phyloP scores from a whole-genome alignment of 2,888 invertebrate species.

The Himalopsyche kuldschensis region DNA sequence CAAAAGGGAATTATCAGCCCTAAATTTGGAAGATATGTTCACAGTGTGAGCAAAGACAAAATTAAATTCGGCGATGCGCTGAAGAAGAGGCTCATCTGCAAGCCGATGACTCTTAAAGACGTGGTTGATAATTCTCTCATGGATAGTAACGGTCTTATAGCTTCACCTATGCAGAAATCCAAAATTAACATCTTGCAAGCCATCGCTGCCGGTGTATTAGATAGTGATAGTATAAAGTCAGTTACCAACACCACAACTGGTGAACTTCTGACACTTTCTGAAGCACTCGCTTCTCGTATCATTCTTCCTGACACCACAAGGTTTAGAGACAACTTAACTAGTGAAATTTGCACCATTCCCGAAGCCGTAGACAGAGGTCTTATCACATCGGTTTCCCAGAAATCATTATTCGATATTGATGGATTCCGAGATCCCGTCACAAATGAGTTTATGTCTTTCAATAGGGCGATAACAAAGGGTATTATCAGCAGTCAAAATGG shows the following conservation, averaged over 20 bases:
- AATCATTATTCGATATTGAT: slow-evolving; percentile 90
- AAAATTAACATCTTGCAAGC: slow-evolving; percentile 83
- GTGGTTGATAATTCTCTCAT: slow-evolving; percentile 78
- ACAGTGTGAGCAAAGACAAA: slow-evolving; percentile 74
- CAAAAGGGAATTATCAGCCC: slow-evolving; percentile 76
- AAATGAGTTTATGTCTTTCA: slow-evolving; percentile 81
- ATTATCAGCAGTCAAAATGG: slow-evolving; percentile 74
- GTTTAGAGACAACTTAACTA: slow-evolving; percentile 74
- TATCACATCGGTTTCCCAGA: slow-evolving; percentile 83
- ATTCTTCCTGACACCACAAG: slow-evolving; percentile 72
- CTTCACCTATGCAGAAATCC: slow-evolving; percentile 77
- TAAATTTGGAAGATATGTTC: slow-evolving; percentile 79
- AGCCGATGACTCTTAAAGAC: slow-evolving; percentile 92
- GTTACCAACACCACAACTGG: slow-evolving; percentile 79
- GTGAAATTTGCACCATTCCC: slow-evolving; percentile 72
- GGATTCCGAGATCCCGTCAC: slow-evolving; percentile 84
- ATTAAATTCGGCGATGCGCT: slow-evolving; percentile 82
- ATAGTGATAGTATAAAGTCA: slow-evolving; percentile 81
- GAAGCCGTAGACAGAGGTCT: slow-evolving; percentile 90
- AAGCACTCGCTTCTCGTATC: slow-evolving; percentile 81
- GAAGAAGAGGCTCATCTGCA: slow-evolving; percentile 75
- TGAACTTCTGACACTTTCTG: slow-evolving; percentile 79
- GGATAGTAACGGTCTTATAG: slow-evolving; percentile 74
- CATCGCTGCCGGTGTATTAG: slow-evolving; percentile 83
- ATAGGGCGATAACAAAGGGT: slow-evolving; percentile 76